Base-by-base conservation (phyloP, 2,888 invertebrate species). In the Pollenia labialis region DNA sequence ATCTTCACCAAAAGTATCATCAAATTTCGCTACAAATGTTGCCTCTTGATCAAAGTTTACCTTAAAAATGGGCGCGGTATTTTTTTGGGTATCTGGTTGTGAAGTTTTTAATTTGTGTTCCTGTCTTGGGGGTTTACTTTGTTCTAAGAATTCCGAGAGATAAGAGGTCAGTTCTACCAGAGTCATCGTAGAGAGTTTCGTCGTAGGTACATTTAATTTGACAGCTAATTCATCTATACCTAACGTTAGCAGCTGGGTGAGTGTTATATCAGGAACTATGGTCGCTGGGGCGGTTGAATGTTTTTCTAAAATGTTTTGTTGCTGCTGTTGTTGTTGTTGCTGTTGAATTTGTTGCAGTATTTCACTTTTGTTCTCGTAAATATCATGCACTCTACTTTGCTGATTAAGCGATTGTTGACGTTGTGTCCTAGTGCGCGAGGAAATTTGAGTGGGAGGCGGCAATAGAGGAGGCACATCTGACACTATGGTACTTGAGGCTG, bases 161-260 rank as follows among this genome's bases (percentile, higher is more conserved):
- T 97, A 97, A 76, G 96, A 96, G 0, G 98, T 97, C 56, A 98
- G 94, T 92, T 98, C 97, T 32, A 97, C 97, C 84, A 98, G 94
- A 0, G 98, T 98, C 96, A 98, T 96, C 81, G 96, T 97, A 74
- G 97, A 97, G 66, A 98, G 93, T 82, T 97, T 96, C 69, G 95
- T 95, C 0, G 96, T 95, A 0, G 97, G 97, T 90, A 98, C 97
- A 89, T 96, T 96, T 82, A 95, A 94, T 94, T 96, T 96, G 18
- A 94, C 91, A 0, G 98, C 97, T 81, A 98, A 93, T 87, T 98
- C 97, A 89, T 96, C 96, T 91, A 98, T 95, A 89, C 96, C 96
- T 91, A 97, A 95, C 2, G 97, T 96, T 46, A 97, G 96, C 83
- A 98, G 94, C 92, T 98, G 97, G 90, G 96, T 96, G 84, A 97